Evolutionary conservation across 2,113 vertebrate genomes (phyloP), one percentile per base, ranked within the genome.

Genomic region (Corythoichthys haematopterus): DNA sequence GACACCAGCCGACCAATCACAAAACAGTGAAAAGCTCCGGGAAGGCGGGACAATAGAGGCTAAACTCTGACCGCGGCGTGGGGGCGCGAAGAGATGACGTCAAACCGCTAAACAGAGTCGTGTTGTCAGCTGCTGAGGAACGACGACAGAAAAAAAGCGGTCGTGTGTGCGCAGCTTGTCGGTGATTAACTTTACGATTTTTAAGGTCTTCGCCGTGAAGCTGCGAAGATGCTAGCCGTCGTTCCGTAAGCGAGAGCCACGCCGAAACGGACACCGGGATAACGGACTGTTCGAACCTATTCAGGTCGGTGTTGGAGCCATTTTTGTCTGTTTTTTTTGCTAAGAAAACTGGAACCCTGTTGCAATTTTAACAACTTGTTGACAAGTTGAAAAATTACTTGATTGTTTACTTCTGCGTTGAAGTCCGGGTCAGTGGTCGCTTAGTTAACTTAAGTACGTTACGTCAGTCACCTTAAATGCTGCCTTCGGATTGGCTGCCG

Each of bases 111-210:
- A 80, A 63, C 75, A 9, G 55, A 68, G 80, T 80, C 36, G 80
- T 84, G 83, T 84, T 89, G 81, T 89, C 84, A 76, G 90, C 88
- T 88, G 89, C 81, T 81, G 74, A 68, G 46, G 9, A 43, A 46
- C 66, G 38, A 68, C 76, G 69, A 66, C 80, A 65, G 56, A 77
- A 68, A 9, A 60, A 68, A 82, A 84, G 83, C 80, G 79, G 65
- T 51, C 36, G 72, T 36, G 61, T 70, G 15, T 70, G 52, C 16
- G 12, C 14, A 2, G 20, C 20, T 57, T 36, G 12, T 57, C 12
- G 2, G 55, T 36, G 9, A 6, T 2, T 35, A 14, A 10, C 4
- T 57, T 37, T 15, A 13, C 33, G 4, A 43, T 36, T 14, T 57
- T 62, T 12, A 33, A 46, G 45, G 40, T 1, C n/a, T 45, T 45